Percentiles rank a stretch among this genome's conserved stretches.
phyloP scores from a whole-genome alignment of 2,888 invertebrate species.

The Leucophenga maculata region DNA sequence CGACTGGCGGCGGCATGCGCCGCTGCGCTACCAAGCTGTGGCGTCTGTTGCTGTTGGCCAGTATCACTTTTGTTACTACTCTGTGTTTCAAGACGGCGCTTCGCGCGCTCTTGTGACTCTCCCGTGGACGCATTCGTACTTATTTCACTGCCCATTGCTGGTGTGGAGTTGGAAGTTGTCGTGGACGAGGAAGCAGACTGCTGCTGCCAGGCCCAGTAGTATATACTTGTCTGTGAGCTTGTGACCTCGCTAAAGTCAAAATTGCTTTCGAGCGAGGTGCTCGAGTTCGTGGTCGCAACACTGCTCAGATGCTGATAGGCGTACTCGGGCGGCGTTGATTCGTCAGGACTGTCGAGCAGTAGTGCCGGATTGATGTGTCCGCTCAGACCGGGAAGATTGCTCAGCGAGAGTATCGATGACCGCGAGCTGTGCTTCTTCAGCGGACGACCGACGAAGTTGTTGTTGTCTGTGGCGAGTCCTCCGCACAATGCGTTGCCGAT shows the following conservation, averaged over 20 bases:
- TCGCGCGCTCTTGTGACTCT: conserved; percentile 23
- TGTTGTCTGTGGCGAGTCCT: conserved; percentile 39
- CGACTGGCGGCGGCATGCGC: conserved; percentile 51
- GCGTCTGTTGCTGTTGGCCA: conserved; percentile 30
- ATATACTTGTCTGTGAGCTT: conserved; percentile 57
- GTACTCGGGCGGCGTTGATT: conserved; percentile 67
- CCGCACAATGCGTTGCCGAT: background rate
- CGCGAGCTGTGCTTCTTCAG: conserved; percentile 22
- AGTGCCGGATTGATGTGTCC: conserved; percentile 65
- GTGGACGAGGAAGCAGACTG: background rate
- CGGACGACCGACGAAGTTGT: conserved; percentile 33
- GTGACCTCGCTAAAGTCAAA: conserved; percentile 55
- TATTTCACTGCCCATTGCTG: conserved; percentile 67
- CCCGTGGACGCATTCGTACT: conserved; percentile 50
- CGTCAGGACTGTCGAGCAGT: conserved; percentile 68
- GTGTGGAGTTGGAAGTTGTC: conserved; percentile 9
- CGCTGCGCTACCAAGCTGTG: conserved; percentile 11
- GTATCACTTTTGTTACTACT: conserved; percentile 48
- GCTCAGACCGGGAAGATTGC: conserved; percentile 49
- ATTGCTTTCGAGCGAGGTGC: conserved; percentile 65
- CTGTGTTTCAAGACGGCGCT: conserved; percentile 43
- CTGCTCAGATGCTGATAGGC: conserved; percentile 67
- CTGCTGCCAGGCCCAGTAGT: conserved; percentile 58
- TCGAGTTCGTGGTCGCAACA: conserved; percentile 65
- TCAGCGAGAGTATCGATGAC: conserved; percentile 50